Base-by-base conservation (phyloP, 2,113 vertebrate genomes). In the Calonectris borealis region DNA sequence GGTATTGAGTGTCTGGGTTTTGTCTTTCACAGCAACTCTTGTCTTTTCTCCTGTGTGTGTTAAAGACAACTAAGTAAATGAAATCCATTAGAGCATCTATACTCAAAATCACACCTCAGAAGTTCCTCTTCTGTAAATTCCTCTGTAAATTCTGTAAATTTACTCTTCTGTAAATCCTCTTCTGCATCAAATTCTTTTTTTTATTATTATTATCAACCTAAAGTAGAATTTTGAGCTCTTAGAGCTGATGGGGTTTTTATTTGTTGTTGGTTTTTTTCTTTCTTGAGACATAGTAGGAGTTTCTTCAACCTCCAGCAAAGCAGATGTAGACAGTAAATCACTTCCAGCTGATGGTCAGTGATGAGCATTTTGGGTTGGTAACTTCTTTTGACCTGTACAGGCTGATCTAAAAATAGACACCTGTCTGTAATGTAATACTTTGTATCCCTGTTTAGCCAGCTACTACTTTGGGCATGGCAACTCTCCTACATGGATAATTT, bases 381-480 rank as follows among this genome's bases (percentile, higher is more conserved):
- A 29, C 15, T 77, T 85, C 58, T 92, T 92, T 48, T 86, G 83
- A 90, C 13, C 21, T 5, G 1, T 83, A 31, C 9, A 69, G 46
- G 7, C 80, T 94, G 46, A 58, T 86, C 40, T 72, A 70, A 58
- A 94, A 86, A 58, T 42, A 88, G 27, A 42, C 42, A 66, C 21
- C 13, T 86, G 64, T 54, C 49, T 62, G 83, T 76, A 94, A 88
- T 44, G 24, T 57, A 40, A 5, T 55, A n/a, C 38, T 90, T 77
- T 49, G 57, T 78, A 36, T 82, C 57, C 61, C 57, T 91, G n/a
- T 95, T 93, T 92, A 88, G 72, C 48, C 49, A 86, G 60, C 72
- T 94, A 10, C 79, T 84, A 19, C 29, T 86, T 81, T 94, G 64
- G 42, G 77, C 81, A 55, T 62, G 64, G 64, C 42, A 68, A 3